Percentiles rank a stretch among this genome's conserved stretches.
Conservation (phyloP, 64 coral and sea anemone genomes). For the Montipora efflorescens region DNA sequence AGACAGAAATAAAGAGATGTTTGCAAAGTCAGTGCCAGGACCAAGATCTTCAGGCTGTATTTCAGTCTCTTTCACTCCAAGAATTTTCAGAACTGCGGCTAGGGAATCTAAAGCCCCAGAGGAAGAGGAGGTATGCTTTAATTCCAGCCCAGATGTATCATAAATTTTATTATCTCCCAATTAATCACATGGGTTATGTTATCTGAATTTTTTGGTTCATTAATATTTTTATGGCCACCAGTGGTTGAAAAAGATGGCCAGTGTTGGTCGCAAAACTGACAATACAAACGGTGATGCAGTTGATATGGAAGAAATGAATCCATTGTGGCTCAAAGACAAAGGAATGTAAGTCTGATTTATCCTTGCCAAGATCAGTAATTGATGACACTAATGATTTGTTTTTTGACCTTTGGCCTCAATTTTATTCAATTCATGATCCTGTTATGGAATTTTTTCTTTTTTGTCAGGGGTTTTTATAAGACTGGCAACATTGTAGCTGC, state of each 20-base stretch:
- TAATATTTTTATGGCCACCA: neutral
- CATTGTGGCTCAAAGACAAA: conserved; percentile 99
- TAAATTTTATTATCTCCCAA: too few species aligned
- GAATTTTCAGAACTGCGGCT: conserved; percentile 90
- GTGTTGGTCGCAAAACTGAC: conserved; percentile 74
- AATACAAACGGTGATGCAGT: conserved; percentile 83
- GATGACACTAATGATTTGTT: neutral
- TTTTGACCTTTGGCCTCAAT: neutral
- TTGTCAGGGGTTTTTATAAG: conserved; percentile 90
- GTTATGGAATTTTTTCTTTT: neutral
- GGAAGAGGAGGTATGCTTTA: conserved; percentile 83
- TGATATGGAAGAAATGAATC: conserved; percentile 99
- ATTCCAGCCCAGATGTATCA: neutral
- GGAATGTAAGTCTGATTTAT: conserved; percentile 77
- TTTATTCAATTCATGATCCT: neutral
- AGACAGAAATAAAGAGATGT: conserved; percentile 63
- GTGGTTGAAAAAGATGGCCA: conserved; percentile 96
- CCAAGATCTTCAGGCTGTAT: conserved; percentile 83
- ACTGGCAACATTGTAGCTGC: conserved; percentile 92
- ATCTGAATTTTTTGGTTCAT: too few species aligned
- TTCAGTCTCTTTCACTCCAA: conserved; percentile 92
- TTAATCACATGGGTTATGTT: too few species aligned
- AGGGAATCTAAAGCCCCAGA: conserved; percentile 98
- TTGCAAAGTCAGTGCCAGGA: conserved; percentile 77
- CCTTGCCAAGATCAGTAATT: too few species aligned